Percentiles rank a stretch among this genome's conserved stretches.
phyloP scores from a whole-genome alignment of 2,888 invertebrate species.

The Nemotelus nigrinus region DNA sequence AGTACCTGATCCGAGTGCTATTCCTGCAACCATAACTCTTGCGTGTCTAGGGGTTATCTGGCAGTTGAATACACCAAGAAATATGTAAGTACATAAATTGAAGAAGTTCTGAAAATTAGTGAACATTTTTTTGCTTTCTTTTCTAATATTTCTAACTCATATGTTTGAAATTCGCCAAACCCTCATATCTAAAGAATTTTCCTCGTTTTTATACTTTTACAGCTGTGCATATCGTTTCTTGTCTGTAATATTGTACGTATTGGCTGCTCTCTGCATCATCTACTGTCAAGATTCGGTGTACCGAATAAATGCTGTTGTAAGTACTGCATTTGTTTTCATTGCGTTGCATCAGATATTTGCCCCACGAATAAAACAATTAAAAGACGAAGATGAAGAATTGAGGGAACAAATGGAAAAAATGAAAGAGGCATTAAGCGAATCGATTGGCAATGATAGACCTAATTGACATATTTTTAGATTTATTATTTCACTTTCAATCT shows the following conservation, averaged over 20 bases:
- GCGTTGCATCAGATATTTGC: constrained; percentile 69
- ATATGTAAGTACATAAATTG: constrained; percentile 68
- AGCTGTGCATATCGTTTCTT: constrained; percentile 54
- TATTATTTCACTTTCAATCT: no score
- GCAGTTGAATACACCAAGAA: constrained; percentile 74
- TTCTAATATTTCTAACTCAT: no score
- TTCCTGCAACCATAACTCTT: constrained; percentile 70
- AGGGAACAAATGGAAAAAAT: constrained; percentile 50
- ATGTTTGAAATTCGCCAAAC: no score
- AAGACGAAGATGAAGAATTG: constrained; percentile 45
- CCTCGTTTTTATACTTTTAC: constrained; percentile 38
- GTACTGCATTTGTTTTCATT: constrained; percentile 68
- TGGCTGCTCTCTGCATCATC: constrained; percentile 69
- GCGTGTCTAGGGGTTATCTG: constrained; percentile 72
- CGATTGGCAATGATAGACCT: neutral
- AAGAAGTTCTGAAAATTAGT: neutral
- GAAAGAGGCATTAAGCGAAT: constrained; percentile 48
- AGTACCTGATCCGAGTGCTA: constrained; percentile 72
- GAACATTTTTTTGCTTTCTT: constrained; percentile 16
- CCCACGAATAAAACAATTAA: constrained; percentile 22
- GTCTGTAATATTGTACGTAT: constrained; percentile 65
- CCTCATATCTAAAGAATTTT: no score
- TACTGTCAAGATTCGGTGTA: constrained; percentile 71
- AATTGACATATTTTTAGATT: no score
- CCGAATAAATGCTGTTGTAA: constrained; percentile 70